A percentile compares a stretch with the other conserved stretches of the same genome.
phyloP scores from a whole-genome alignment of 2,113 vertebrate species.

The Peromyscus californicus region DNA sequence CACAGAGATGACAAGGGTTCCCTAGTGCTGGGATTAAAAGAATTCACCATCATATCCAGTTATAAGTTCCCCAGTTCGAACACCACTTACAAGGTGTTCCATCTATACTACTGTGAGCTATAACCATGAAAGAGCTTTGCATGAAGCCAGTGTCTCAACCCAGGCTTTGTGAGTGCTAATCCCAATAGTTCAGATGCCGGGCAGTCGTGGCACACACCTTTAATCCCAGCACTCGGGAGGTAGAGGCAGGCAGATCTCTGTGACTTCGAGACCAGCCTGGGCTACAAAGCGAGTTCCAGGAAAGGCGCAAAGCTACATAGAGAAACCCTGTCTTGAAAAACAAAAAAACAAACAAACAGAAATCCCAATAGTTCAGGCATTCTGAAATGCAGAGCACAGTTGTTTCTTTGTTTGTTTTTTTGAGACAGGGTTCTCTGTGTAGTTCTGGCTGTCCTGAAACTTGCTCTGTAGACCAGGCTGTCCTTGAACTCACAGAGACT shows the following conservation, averaged over 20 bases:
- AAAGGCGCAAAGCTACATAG: too few relatives aligned
- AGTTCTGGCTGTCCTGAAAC: background rate
- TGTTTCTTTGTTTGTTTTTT: background rate
- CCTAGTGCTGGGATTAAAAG: background rate
- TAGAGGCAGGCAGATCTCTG: too few relatives aligned
- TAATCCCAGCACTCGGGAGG: too few relatives aligned
- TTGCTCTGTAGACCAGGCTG: background rate
- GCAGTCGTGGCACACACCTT: too few relatives aligned
- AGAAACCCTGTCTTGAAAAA: too few relatives aligned
- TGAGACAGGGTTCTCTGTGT: background rate
- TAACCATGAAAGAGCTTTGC: background rate
- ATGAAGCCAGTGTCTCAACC: background rate
- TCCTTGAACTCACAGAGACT: background rate
- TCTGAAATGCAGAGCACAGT: background rate
- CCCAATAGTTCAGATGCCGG: background rate
- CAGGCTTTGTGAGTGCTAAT: background rate
- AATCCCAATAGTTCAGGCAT: background rate
- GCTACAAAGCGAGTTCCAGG: too few relatives aligned
- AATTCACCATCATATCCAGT: background rate
- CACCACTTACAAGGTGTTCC: background rate
- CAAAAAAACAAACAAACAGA: too few relatives aligned
- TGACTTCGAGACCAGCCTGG: too few relatives aligned
- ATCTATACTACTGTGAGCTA: background rate
- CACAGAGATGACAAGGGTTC: background rate
- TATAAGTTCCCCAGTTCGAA: constrained; percentile 19